phyloP scores from a whole-genome alignment of 2,888 invertebrate species.

The Diarsia dahlii region DNA sequence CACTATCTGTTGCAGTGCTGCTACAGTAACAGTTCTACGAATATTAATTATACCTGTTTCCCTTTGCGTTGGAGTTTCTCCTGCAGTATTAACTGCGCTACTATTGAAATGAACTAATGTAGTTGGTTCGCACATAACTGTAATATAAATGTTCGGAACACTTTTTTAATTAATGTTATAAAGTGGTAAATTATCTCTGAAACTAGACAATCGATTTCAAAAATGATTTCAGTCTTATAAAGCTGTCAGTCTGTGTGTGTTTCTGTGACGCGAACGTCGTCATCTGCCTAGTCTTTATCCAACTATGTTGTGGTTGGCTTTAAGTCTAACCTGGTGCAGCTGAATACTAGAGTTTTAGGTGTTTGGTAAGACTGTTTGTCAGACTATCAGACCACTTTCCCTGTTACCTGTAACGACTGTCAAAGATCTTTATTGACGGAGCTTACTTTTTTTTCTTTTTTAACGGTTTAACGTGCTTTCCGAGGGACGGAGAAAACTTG shows the following conservation, averaged over 20 bases:
- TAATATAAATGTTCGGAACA: background rate
- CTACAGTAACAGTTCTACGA: slow-evolving; percentile 31
- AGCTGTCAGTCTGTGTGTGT: too few relatives aligned
- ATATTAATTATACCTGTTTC: slow-evolving; percentile 56
- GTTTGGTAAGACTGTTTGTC: background rate
- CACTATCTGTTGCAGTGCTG: slow-evolving; percentile 24
- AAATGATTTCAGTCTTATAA: background rate
- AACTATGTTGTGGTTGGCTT: background rate
- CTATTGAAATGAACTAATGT: slow-evolving; percentile 1
- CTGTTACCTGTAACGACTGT: too few relatives aligned
- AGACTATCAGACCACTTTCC: background rate
- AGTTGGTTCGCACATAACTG: background rate
- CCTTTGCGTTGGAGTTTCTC: slow-evolving; percentile 34
- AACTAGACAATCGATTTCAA: too few relatives aligned
- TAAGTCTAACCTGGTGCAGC: background rate
- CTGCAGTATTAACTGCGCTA: background rate
- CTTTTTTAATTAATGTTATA: background rate
- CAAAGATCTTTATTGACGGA: too few relatives aligned
- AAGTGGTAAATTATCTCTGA: too few relatives aligned
- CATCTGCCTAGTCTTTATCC: background rate
- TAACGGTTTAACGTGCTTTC: too few relatives aligned
- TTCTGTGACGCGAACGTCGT: too few relatives aligned
- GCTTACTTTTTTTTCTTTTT: too few relatives aligned
- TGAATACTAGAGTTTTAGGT: background rate
- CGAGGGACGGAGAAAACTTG: too few relatives aligned